These are phyloP conservation scores for Uria lomvia DNA, from an alignment of 2,113 vertebrate species.

Conservation along the genomic window DNA sequence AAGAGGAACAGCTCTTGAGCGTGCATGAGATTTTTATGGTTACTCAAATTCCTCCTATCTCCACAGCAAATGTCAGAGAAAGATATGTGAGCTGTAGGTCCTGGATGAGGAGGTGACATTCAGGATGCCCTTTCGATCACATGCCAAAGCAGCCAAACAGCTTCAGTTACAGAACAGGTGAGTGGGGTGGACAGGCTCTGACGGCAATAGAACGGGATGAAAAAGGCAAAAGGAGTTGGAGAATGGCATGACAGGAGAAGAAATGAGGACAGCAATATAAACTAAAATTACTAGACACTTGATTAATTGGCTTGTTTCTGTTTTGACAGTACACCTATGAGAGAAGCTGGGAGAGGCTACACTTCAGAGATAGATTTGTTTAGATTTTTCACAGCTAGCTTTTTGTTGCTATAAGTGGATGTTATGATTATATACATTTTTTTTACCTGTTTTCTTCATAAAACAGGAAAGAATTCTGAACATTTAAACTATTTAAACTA, in stretches of 20 bases:
- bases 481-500: neutral
- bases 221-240: neutral
- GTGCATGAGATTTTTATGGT: constrained; percentile 7
- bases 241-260: neutral
- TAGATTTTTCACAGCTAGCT: neutral
- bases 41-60: constrained; percentile 16
- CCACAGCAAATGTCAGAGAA: constrained; percentile 31
- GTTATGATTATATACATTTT: neutral
- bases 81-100: neutral
- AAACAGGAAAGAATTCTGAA: neutral
- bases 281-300: neutral
- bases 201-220: neutral
- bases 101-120: neutral
- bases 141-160: constrained; percentile 57
- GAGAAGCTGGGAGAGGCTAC: neutral
- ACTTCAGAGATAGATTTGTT: neutral
- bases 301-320: neutral
- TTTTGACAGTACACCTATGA: neutral
- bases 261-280: neutral
- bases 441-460: neutral
- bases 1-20: neutral
- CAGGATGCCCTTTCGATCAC: constrained; percentile 49
- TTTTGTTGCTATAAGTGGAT: neutral
- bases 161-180: constrained; percentile 70
- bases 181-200: constrained; percentile 36